Base-by-base conservation (phyloP, 2,113 vertebrate genomes). In the Bagarius yarrelli region DNA sequence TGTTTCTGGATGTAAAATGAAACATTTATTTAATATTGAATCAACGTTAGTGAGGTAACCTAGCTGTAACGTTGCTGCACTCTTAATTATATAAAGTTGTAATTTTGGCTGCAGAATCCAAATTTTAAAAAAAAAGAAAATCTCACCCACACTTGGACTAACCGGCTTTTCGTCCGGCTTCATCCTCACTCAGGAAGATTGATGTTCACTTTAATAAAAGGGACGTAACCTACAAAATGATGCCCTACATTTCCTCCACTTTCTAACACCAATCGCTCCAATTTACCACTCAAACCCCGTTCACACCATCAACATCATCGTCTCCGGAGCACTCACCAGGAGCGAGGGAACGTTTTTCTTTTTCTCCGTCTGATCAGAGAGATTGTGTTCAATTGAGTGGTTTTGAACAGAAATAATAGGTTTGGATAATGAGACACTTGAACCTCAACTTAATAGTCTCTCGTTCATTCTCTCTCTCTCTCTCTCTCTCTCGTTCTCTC, bases 361-460 rank as follows among this genome's bases (percentile, higher is more conserved):
- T 40, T 56, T 57, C 32, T 79, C 40, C 18, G 25, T 56, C 57
- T 40, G 63, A 79, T 56, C 64, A 69, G 47, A 78, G 61, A 56
- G 77, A 79, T 55, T 53, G 52, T 25, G 25, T 40, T 56, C 15
- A 67, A 67, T 56, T 69, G 56, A 56, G 30, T n/a, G 30, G 1
- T 67, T 66, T 52, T 52, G 25, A 30, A 56, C 74, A 61, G 56
- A 23, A 77, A 66, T 66, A 78, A 34, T 79, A 50, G 12, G 27
- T 66, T 44, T 83, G 76, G 70, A 67, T 60, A 75, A 67, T 69
- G 70, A 67, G 77, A 16, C 18, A 32, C 53, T 80, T 76, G 32
- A 76, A 69, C 25, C 23, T 44, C 47, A 19, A 9, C 53, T 32
- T 69, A 19, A 69, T 40, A 70, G 5, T 71, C 13, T 61, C 23